A percentile compares a stretch with the other conserved stretches of the same genome.
Evolutionary conservation across 2,888 invertebrate species (phyloP).

Genomic region (Taphrorychus bicolor): DNA sequence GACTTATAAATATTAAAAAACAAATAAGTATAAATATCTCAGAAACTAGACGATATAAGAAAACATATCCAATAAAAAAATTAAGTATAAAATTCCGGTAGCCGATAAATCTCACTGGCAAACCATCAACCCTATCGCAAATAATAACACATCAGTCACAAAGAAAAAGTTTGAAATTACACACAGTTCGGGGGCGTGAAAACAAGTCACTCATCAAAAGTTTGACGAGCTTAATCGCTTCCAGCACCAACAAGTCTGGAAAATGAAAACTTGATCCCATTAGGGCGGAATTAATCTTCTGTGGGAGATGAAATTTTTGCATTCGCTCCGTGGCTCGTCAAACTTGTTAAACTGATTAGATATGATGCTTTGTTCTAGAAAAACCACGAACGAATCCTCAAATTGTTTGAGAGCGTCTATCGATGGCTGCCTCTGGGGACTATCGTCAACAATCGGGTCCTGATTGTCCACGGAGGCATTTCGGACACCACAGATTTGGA

Average conservation of each 20-base stretch:
- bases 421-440: slow-evolving; percentile 92
- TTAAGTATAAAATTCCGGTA: no score
- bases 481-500: slow-evolving; percentile 87
- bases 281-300: slow-evolving; percentile 1
- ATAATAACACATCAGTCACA: background rate
- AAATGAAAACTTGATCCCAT: slow-evolving; percentile 7
- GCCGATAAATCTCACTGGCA: no score
- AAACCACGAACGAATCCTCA: slow-evolving; percentile 78
- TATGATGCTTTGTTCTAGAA: slow-evolving; percentile 62
- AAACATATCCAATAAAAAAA: no score
- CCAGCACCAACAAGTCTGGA: background rate
- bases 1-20: no score
- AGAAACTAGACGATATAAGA: no score
- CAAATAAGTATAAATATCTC: no score
- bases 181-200: background rate
- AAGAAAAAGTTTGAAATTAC: background rate
- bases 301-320: background rate
- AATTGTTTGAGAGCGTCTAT: slow-evolving; percentile 88
- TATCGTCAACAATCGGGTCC: slow-evolving; percentile 86
- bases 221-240: slow-evolving; percentile 8
- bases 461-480: slow-evolving; percentile 93
- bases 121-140: no score
- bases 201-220: background rate
- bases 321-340: background rate
- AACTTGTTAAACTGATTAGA: slow-evolving; percentile 1